A percentile compares a stretch with the other conserved stretches of the same genome.
Evolutionary conservation across 2,888 invertebrate species (phyloP).

Genomic region (Ctenicera cuprea): DNA sequence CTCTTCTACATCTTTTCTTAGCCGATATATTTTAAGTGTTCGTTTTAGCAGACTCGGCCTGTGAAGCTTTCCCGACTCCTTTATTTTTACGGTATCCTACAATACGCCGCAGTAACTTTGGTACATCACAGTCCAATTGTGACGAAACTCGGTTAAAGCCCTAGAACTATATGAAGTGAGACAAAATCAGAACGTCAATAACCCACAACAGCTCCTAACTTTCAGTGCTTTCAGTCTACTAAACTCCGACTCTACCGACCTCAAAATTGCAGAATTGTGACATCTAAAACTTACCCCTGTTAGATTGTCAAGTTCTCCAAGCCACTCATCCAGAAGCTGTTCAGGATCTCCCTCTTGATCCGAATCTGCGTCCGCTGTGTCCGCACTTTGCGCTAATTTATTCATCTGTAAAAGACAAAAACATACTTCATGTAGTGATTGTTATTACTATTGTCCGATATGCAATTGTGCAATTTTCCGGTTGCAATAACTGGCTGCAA

Average conservation of each 20-base stretch:
- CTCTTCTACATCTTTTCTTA: too few relatives aligned
- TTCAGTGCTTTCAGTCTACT: too few relatives aligned
- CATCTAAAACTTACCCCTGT: conserved; percentile 79
- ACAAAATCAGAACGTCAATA: conserved; percentile 15
- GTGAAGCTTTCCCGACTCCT: too few relatives aligned
- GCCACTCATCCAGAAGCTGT: conserved; percentile 85
- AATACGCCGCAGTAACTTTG: too few relatives aligned
- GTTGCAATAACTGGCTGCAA: conserved; percentile 17
- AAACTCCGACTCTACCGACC: not conserved
- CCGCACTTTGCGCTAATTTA: conserved; percentile 69
- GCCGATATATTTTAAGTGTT: too few relatives aligned
- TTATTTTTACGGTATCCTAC: too few relatives aligned
- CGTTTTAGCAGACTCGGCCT: too few relatives aligned
- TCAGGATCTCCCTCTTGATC: conserved; percentile 83
- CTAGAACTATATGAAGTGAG: not conserved
- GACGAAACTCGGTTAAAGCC: too few relatives aligned
- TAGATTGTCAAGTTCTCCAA: conserved; percentile 84
- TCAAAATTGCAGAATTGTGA: not conserved
- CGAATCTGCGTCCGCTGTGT: conserved; percentile 76
- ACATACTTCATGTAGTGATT: not conserved
- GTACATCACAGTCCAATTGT: too few relatives aligned
- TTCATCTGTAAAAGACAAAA: conserved; percentile 73
- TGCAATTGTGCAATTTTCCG: conserved; percentile 8
- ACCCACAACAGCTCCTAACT: conserved; percentile 1
- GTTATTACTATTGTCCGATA: not conserved